phyloP scores from a whole-genome alignment of 2,797 vertebrate genomes.

The Periophthalmus magnuspinnatus region DNA sequence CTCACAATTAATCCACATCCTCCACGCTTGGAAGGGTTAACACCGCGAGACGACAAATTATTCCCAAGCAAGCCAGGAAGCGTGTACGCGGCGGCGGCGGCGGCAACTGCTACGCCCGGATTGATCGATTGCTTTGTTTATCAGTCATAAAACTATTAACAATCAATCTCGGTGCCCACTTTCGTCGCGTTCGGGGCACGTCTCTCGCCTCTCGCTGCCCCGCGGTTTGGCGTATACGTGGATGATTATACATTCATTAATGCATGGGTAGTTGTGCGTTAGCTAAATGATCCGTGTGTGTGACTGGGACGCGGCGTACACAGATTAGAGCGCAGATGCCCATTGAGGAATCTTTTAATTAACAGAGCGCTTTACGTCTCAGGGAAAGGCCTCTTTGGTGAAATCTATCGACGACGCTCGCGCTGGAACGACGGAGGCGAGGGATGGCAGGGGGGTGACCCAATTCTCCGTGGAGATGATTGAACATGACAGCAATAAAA shows the following conservation, averaged over 20 bases:
- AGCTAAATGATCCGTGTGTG: slow-evolving; percentile 75
- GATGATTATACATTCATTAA: slow-evolving; percentile 81
- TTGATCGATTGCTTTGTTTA: slow-evolving; percentile 84
- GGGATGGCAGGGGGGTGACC: slow-evolving; percentile 40
- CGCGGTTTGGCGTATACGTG: slow-evolving; percentile 62
- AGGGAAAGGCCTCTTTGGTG: slow-evolving; percentile 51
- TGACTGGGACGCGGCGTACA: slow-evolving; percentile 47
- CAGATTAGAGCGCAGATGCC: slow-evolving; percentile 70
- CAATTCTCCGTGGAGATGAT: slow-evolving; percentile 53
- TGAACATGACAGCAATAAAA: slow-evolving; percentile 64
- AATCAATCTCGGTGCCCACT: slow-evolving; percentile 69
- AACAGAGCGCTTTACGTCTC: slow-evolving; percentile 64
- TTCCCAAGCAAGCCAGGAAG: slow-evolving; percentile 62
- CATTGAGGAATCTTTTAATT: slow-evolving; percentile 73
- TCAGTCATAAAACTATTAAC: slow-evolving; percentile 80
- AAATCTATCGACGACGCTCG: slow-evolving; percentile 1
- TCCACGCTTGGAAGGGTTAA: slow-evolving; percentile 73
- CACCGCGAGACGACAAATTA: slow-evolving; percentile 69
- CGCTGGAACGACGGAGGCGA: slow-evolving; percentile 41
- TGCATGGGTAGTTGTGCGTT: slow-evolving; percentile 77
- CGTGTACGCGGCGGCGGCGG: slow-evolving; percentile 65
- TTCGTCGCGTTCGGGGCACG: slow-evolving; percentile 14
- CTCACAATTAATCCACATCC: slow-evolving; percentile 77
- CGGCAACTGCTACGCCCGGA: slow-evolving; percentile 54
- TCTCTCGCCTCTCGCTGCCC: slow-evolving; percentile 43